These are phyloP conservation scores for Mystacornis crossleyi DNA, from an alignment of 2,113 vertebrate genomes.

Conservation along the genomic window DNA sequence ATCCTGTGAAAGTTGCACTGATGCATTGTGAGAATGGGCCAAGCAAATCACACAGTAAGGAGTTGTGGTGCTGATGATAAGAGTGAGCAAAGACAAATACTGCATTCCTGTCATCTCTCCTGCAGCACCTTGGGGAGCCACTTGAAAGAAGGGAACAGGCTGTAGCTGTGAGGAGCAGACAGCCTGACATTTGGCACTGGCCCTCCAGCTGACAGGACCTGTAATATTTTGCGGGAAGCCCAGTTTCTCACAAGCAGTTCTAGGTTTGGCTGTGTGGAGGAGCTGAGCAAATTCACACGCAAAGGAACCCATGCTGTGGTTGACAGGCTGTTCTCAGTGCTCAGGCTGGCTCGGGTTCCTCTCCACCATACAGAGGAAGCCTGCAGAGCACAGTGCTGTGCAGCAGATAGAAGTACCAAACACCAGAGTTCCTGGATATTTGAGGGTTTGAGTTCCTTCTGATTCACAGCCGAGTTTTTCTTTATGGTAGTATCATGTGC, in stretches of 20 bases:
- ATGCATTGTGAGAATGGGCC: neutral
- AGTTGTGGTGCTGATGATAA: neutral
- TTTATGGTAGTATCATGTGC: fast-evolving
- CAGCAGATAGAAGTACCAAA: neutral
- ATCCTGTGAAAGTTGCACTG: neutral
- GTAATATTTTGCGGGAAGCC: neutral
- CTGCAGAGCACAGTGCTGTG: neutral
- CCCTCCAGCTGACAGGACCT: neutral
- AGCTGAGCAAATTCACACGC: neutral
- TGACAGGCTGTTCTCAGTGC: neutral
- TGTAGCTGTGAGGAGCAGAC: neutral
- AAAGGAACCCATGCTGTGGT: neutral
- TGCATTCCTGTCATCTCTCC: neutral
- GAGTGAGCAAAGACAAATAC: fast-evolving
- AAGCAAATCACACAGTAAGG: neutral
- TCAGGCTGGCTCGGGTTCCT: neutral
- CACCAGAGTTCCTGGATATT: neutral
- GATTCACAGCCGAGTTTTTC: neutral
- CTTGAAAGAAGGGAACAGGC: neutral
- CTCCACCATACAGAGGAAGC: fast-evolving
- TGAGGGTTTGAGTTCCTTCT: neutral
- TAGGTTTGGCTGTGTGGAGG: neutral
- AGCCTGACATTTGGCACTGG: neutral
- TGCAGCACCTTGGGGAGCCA: neutral
- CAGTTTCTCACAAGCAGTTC: neutral